phyloP scores from a whole-genome alignment of 1,140 invertebrate genomes.

The Drosophila insularis region DNA sequence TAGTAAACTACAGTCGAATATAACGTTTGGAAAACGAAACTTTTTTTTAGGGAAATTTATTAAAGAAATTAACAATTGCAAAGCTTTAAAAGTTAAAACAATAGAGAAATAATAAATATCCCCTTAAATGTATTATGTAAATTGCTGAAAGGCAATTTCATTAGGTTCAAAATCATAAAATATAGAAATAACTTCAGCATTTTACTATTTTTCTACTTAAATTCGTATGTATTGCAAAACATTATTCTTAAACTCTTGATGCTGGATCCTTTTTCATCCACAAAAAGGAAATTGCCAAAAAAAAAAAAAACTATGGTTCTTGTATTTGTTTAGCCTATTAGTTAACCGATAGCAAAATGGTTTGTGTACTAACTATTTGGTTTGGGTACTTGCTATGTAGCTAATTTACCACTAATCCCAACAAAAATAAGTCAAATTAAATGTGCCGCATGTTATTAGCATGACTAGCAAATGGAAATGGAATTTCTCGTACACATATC shows the following conservation, averaged over 20 bases:
- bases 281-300: neutral
- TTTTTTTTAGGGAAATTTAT: too few relatives aligned
- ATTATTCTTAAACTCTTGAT: neutral
- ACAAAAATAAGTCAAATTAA: neutral
- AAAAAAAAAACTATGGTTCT: neutral
- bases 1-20: too few relatives aligned
- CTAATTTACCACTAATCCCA: neutral
- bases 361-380: constrained; percentile 9
- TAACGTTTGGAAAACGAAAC: too few relatives aligned
- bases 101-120: too few relatives aligned
- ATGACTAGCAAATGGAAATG: constrained; percentile 4
- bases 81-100: too few relatives aligned
- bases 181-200: too few relatives aligned
- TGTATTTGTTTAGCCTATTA: neutral
- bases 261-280: neutral
- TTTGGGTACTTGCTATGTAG: neutral
- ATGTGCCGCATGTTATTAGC: neutral
- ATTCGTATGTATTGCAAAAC: too few relatives aligned
- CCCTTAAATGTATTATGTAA: too few relatives aligned
- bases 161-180: too few relatives aligned
- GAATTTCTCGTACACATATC: constrained; percentile 1
- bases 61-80: too few relatives aligned
- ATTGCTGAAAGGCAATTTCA: too few relatives aligned
- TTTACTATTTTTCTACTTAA: too few relatives aligned
- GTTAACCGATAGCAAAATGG: neutral